These are phyloP conservation scores for Axea sp. DNA, from an alignment of 2,888 invertebrate genomes.

Conservation along the genomic window DNA sequence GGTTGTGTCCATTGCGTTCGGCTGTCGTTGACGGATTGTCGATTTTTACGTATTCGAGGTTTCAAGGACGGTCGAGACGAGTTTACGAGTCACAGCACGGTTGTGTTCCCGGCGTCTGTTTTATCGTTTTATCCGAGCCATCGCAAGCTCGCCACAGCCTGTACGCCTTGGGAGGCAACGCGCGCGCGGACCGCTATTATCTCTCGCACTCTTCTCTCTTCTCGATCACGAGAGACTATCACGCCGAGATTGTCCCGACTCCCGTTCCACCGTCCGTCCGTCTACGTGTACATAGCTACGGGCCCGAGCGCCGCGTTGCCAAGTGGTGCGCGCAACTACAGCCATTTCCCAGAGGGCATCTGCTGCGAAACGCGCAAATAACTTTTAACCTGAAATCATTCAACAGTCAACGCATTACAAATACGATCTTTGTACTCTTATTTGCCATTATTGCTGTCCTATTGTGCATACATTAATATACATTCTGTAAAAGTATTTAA, in stretches of 20 bases:
- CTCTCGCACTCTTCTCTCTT: slow-evolving; percentile 72
- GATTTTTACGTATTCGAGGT: slow-evolving; percentile 75
- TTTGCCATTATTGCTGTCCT: too few species aligned
- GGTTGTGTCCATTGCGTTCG: too few species aligned
- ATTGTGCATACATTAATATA: too few species aligned
- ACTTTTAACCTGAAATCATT: too few species aligned
- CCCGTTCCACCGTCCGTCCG: slow-evolving; percentile 39
- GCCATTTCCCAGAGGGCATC: slow-evolving; percentile 5
- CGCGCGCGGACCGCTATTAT: slow-evolving; percentile 72
- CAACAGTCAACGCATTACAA: too few species aligned
- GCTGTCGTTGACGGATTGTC: slow-evolving; percentile 74
- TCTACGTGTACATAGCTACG: slow-evolving; percentile 34
- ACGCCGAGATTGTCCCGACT: slow-evolving; percentile 58
- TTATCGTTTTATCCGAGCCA: slow-evolving; percentile 67
- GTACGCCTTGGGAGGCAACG: slow-evolving; percentile 75
- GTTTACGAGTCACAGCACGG: neutral
- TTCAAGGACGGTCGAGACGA: slow-evolving; percentile 60
- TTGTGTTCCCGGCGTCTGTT: slow-evolving; percentile 51
- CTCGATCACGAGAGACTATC: slow-evolving; percentile 71
- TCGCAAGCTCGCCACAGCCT: slow-evolving; percentile 65
- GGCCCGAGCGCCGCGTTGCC: slow-evolving; percentile 35
- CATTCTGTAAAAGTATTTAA: too few species aligned
- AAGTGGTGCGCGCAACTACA: slow-evolving; percentile 10
- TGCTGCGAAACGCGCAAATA: neutral
- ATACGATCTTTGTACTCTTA: too few species aligned